Evolutionary conservation across 2,113 vertebrate species (phyloP).

Genomic region (Otis tarda): DNA sequence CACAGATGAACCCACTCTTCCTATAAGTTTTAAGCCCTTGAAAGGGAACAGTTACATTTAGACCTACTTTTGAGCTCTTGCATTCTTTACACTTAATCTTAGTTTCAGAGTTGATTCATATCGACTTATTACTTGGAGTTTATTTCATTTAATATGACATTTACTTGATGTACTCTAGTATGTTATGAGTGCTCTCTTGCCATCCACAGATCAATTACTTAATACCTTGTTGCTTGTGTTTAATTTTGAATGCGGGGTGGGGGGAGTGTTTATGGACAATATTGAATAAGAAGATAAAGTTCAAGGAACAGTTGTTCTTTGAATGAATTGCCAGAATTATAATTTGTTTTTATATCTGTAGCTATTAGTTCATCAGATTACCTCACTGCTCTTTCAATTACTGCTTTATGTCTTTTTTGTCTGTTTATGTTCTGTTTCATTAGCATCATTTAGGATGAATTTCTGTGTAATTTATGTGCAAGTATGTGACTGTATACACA

Average conservation of each 20-base stretch:
- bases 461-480: conserved; percentile 43
- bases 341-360: neutral
- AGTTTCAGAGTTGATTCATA: neutral
- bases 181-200: neutral
- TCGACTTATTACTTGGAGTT: neutral
- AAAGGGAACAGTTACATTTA: neutral
- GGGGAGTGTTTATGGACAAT: neutral
- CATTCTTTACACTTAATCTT: neutral
- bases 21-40: neutral
- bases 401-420: neutral
- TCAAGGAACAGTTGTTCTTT: neutral
- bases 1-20: neutral
- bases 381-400: conserved; percentile 20
- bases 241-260: neutral
- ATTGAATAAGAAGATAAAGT: neutral
- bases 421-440: conserved; percentile 35
- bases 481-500: neutral
- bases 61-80: neutral
- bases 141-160: neutral
- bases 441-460: neutral
- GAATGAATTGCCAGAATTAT: neutral
- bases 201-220: neutral
- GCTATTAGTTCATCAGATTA: neutral
- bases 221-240: neutral
- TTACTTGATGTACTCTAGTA: neutral